phyloP scores from a whole-genome alignment of 2,797 vertebrate genomes.

The Sardinella longiceps region DNA sequence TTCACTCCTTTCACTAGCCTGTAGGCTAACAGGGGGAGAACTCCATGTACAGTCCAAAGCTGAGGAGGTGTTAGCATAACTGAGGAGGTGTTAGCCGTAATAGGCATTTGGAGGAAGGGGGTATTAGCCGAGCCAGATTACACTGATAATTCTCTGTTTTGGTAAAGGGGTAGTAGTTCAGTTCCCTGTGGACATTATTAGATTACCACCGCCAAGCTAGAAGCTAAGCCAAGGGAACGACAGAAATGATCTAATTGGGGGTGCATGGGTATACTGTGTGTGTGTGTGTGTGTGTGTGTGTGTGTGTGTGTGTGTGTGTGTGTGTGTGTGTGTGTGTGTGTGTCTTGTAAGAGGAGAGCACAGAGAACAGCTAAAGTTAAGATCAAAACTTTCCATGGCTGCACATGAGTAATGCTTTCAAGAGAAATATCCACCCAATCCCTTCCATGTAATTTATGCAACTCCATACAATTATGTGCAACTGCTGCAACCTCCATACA shows the following conservation, averaged over 20 bases:
- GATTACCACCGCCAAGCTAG: constrained; percentile 43
- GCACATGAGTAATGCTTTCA: not conserved
- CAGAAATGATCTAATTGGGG: constrained; percentile 49
- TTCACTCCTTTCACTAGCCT: not conserved
- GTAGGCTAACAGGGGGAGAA: constrained; percentile 9
- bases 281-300: not conserved
- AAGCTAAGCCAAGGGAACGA: constrained; percentile 38
- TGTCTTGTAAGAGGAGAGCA: not conserved
- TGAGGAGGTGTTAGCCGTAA: constrained; percentile 49
- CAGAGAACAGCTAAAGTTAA: constrained; percentile 13
- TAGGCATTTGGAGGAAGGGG: constrained; percentile 45
- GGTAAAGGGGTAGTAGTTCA: constrained; percentile 40
- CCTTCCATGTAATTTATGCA: constrained; percentile 16
- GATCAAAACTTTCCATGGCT: constrained; percentile 3
- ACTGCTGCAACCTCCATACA: not conserved
- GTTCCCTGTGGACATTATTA: constrained; percentile 40
- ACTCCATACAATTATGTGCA: constrained; percentile 9
- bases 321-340: constrained; percentile 29
- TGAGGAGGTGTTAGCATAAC: constrained; percentile 21
- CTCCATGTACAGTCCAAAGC: constrained; percentile 14
- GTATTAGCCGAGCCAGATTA: constrained; percentile 46
- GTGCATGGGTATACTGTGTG: not conserved
- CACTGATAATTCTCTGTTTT: constrained; percentile 50
- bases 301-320: not conserved
- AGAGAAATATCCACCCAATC: not conserved